Evolutionary conservation across 2,888 invertebrate species (phyloP).

Genomic region (Baronia brevicornis): DNA sequence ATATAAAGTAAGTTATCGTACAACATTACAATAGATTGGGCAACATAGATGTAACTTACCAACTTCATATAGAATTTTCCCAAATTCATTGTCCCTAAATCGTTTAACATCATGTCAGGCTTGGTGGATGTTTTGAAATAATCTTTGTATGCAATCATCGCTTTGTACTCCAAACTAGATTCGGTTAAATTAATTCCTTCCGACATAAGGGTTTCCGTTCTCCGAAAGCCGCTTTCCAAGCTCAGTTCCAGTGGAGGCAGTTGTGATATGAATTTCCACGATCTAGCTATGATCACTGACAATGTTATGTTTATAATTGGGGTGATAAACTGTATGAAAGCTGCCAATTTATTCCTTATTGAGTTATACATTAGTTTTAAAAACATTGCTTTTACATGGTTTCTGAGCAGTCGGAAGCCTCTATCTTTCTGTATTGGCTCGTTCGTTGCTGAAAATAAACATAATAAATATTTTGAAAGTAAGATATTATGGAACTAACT

Average conservation of each 20-base stretch:
- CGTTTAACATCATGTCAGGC: conserved; percentile 42
- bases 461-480: conserved; percentile 1
- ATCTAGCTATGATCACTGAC: conserved; percentile 58
- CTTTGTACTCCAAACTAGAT: conserved; percentile 36
- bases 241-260: conserved; percentile 77
- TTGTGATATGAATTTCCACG: conserved; percentile 66
- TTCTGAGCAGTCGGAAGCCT: conserved; percentile 49
- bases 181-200: conserved; percentile 34
- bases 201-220: conserved; percentile 52
- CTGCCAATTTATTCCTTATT: conserved; percentile 53
- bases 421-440: conserved; percentile 54
- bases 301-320: conserved; percentile 61
- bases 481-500: neutral
- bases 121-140: conserved; percentile 42
- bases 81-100: conserved; percentile 48
- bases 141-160: conserved; percentile 47
- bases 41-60: conserved; percentile 45
- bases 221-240: conserved; percentile 55
- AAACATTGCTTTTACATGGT: conserved; percentile 67
- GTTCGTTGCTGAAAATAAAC: conserved; percentile 39
- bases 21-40: too few relatives aligned
- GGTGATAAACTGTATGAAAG: conserved; percentile 58
- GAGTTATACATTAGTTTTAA: conserved; percentile 54
- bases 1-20: too few relatives aligned
- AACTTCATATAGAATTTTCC: conserved; percentile 58